Evolutionary conservation across 2,113 vertebrate genomes (phyloP), one percentile per base, ranked within the genome.

Genomic region (Otolemur garnettii): DNA sequence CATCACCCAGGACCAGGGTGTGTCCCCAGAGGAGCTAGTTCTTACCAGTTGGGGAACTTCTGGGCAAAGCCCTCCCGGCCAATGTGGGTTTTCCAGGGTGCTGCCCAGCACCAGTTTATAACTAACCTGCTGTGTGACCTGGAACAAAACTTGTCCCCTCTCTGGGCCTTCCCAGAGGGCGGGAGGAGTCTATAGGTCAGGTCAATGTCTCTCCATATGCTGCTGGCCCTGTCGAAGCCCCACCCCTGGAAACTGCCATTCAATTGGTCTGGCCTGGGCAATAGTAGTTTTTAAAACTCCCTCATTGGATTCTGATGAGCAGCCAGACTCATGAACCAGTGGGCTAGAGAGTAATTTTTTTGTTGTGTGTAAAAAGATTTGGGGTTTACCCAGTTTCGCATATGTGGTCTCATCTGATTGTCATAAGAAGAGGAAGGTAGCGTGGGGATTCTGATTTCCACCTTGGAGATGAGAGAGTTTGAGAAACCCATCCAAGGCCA

Each of bases 221-320:
- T n/a, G n/a, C 28, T 1, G 2, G 24, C 50, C n/a, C 1, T 38
- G 38, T 57, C 0, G 0, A 42, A 50, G 45, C 45, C 45, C 33
- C n/a, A 68, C 28, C 9, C 28, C 33, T 22, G 11, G 72, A 35
- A 24, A 33, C 30, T 15, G 59, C 7, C 22, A 6, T n/a, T 14
- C 11, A 1, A 28, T 10, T 2, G 78, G 6, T 50, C 35, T 59
- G 11, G 60, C 35, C 18, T 78, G 90, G 81, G 10, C 28, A 2
- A 15, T 78, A 35, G 11, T 4, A 28, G 26, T 74, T 69, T 75
- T 26, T 21, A 42, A 19, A 66, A 55, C 21, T 13, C 62, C 6
- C 14, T 8, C 2, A 10, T 75, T n/a, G 45, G 42, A 38, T 57
- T 75, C 42, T 30, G 45, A 10, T 4, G 4, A 60, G 42, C 18